phyloP scores from a whole-genome alignment of 2,797 vertebrate species.

The Masticophis lateralis region DNA sequence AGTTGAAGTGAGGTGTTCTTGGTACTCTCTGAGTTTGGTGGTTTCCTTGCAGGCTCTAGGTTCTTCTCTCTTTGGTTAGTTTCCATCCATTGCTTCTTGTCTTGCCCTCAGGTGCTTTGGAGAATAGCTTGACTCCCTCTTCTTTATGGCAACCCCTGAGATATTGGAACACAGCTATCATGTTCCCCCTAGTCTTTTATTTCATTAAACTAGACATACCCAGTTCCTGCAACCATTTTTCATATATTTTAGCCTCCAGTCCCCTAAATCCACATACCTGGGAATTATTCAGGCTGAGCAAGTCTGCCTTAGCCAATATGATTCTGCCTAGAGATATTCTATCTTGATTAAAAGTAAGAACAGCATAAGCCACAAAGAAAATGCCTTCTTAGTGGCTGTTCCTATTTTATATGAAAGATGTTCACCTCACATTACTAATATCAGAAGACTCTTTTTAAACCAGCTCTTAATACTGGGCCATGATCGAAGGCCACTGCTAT shows the following conservation, averaged over 20 bases:
- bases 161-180: neutral
- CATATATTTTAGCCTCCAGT: neutral
- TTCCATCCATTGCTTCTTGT: neutral
- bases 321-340: neutral
- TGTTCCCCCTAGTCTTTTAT: fast-evolving
- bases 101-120: neutral
- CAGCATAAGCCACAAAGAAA: neutral
- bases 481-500: neutral
- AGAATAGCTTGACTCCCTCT: neutral
- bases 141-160: neutral
- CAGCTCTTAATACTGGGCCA: neutral
- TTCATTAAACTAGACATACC: neutral
- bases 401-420: neutral
- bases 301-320: neutral
- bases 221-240: neutral
- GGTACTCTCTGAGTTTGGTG: neutral
- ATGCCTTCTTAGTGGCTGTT: neutral
- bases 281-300: neutral
- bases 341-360: neutral
- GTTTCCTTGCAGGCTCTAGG: neutral
- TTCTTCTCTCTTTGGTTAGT: neutral
- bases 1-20: neutral
- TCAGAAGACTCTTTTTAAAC: neutral
- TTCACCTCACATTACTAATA: neutral
- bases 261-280: neutral